Evolutionary conservation across 2,888 invertebrate genomes (phyloP).

Genomic region (Caenorhabditis sinica): DNA sequence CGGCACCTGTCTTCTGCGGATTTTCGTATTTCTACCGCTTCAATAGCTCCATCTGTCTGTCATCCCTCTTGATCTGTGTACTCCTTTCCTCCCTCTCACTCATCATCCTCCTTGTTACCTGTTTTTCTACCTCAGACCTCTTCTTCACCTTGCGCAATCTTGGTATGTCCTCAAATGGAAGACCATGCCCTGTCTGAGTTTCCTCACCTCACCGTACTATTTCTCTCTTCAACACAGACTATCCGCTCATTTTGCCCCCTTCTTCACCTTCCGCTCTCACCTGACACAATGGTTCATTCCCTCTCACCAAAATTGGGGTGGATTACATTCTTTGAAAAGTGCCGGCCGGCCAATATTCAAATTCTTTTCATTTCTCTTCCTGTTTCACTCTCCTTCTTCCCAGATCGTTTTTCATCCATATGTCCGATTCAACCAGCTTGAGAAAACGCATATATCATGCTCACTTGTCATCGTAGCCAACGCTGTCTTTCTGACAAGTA

Average conservation of each 20-base stretch:
- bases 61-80: not conserved
- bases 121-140: conserved; percentile 38
- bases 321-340: conserved; percentile 32
- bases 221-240: conserved; percentile 35
- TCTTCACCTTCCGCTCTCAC: conserved; percentile 37
- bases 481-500: conserved; percentile 19
- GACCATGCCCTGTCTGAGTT: conserved; percentile 7
- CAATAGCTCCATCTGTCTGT: conserved; percentile 34
- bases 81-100: conserved; percentile 6
- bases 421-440: conserved; percentile 11
- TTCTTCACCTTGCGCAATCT: conserved; percentile 46
- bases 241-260: conserved; percentile 36
- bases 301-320: conserved; percentile 33
- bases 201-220: conserved; percentile 8
- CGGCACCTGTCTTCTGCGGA: conserved; percentile 35
- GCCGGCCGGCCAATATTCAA: conserved; percentile 20
- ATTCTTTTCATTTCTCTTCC: conserved; percentile 10
- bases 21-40: conserved; percentile 25
- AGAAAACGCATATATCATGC: conserved; percentile 49
- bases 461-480: conserved; percentile 49
- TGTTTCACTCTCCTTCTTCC: conserved; percentile 18
- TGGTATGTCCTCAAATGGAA: conserved; percentile 53
- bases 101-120: conserved; percentile 17
- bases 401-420: conserved; percentile 55
- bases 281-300: conserved; percentile 53